Conservation (phyloP, 2,113 vertebrate genomes). For the Actenoides lindsayi region DNA sequence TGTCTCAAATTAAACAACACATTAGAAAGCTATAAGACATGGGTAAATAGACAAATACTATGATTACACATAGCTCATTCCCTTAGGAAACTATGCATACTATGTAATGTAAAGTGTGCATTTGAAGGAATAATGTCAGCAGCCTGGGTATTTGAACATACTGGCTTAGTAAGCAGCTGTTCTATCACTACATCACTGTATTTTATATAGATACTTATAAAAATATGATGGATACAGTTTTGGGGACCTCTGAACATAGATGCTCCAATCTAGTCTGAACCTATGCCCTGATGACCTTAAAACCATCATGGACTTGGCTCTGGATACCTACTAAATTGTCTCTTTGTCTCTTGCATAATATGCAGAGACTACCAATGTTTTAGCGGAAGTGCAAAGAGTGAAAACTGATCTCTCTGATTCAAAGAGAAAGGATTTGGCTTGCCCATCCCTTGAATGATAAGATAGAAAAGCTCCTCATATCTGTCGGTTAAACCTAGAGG, state of each 20-base stretch:
- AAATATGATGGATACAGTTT: neutral
- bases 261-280: neutral
- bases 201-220: neutral
- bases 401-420: neutral
- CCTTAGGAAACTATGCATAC: neutral
- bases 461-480: neutral
- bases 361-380: neutral
- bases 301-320: accelerated
- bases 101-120: neutral
- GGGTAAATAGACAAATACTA: neutral
- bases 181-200: neutral
- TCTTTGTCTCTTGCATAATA: neutral
- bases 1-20: neutral
- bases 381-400: accelerated
- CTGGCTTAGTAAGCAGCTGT: neutral
- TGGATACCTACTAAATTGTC: neutral
- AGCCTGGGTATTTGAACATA: neutral
- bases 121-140: neutral
- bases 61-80: neutral
- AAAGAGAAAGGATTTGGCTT: neutral
- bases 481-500: neutral
- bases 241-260: neutral
- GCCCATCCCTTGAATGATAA: neutral
- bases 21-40: neutral
- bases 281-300: neutral